phyloP scores from a whole-genome alignment of 2,888 invertebrate genomes.

The Leptinotarsa peninsularis region DNA sequence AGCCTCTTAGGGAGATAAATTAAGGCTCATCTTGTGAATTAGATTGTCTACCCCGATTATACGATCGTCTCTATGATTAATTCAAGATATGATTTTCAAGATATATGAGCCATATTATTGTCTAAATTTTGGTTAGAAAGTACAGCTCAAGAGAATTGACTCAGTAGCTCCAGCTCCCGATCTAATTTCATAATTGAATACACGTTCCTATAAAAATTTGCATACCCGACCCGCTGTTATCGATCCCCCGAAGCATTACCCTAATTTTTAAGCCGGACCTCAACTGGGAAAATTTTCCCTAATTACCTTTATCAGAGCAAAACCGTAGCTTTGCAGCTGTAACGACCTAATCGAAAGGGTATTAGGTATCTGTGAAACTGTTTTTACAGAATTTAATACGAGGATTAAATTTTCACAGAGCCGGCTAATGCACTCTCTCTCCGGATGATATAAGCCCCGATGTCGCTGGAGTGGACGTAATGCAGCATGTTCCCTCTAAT shows the following conservation, averaged over 20 bases:
- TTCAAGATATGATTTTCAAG: too few relatives aligned
- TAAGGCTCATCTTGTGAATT: too few relatives aligned
- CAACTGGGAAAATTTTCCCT: constrained; percentile 25
- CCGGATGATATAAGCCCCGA: constrained; percentile 52
- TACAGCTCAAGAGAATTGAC: neutral
- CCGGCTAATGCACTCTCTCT: constrained; percentile 50
- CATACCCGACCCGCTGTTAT: neutral
- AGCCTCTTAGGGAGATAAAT: too few relatives aligned
- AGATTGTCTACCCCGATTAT: too few relatives aligned
- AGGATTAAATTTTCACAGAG: constrained; percentile 54
- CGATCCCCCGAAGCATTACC: constrained; percentile 20
- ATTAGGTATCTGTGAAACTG: constrained; percentile 46
- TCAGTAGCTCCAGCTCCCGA: neutral
- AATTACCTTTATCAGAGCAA: constrained; percentile 32
- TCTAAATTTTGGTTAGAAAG: too few relatives aligned
- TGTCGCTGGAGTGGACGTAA: constrained; percentile 55
- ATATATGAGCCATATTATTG: too few relatives aligned
- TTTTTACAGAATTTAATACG: constrained; percentile 52
- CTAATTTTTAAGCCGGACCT: constrained; percentile 18
- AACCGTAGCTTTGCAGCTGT: constrained; percentile 35
- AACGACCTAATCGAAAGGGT: constrained; percentile 50
- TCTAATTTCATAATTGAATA: constrained; percentile 1
- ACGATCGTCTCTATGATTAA: too few relatives aligned
- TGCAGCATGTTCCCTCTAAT: constrained; percentile 49
- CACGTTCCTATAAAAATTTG: neutral